phyloP scores from a whole-genome alignment of 2,797 vertebrate species.

The Poeciliopsis gracilis region DNA sequence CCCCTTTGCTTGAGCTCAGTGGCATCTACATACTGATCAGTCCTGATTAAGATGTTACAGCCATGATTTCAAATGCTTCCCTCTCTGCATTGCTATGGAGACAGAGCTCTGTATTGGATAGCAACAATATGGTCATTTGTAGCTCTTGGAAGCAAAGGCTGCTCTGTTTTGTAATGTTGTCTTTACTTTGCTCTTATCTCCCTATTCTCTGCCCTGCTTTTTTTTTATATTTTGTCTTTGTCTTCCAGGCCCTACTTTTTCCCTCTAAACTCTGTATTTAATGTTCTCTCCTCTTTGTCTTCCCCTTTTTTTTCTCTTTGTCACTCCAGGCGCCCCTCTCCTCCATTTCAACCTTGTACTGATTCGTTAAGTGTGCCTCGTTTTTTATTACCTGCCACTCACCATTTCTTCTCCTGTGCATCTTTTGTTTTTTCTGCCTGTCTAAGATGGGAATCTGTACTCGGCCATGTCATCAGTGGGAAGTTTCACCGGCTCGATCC shows the following conservation, averaged over 20 bases:
- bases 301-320: slow-evolving; percentile 17
- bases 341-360: slow-evolving; percentile 27
- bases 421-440: background rate
- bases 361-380: slow-evolving; percentile 34
- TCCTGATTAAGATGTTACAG: slow-evolving; percentile 57
- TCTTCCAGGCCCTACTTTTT: slow-evolving; percentile 16
- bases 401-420: slow-evolving; percentile 5
- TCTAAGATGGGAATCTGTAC: slow-evolving; percentile 83
- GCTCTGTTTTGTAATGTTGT: slow-evolving; percentile 48
- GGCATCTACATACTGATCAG: slow-evolving; percentile 46
- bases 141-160: slow-evolving; percentile 35
- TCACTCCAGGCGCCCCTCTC: slow-evolving; percentile 18
- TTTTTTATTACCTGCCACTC: slow-evolving; percentile 14
- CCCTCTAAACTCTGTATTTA: slow-evolving; percentile 38
- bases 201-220: slow-evolving; percentile 11
- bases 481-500: slow-evolving; percentile 77
- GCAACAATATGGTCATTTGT: slow-evolving; percentile 37
- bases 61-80: slow-evolving; percentile 27
- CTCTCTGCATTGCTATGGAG: slow-evolving; percentile 57
- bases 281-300: slow-evolving; percentile 30
- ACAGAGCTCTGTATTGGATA: slow-evolving; percentile 41
- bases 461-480: slow-evolving; percentile 81
- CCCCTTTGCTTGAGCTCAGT: slow-evolving; percentile 27
- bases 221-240: slow-evolving; percentile 11
- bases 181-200: slow-evolving; percentile 33